Evolutionary conservation across 2,888 invertebrate genomes (phyloP).

Genomic region (Macrophya alboannulata): DNA sequence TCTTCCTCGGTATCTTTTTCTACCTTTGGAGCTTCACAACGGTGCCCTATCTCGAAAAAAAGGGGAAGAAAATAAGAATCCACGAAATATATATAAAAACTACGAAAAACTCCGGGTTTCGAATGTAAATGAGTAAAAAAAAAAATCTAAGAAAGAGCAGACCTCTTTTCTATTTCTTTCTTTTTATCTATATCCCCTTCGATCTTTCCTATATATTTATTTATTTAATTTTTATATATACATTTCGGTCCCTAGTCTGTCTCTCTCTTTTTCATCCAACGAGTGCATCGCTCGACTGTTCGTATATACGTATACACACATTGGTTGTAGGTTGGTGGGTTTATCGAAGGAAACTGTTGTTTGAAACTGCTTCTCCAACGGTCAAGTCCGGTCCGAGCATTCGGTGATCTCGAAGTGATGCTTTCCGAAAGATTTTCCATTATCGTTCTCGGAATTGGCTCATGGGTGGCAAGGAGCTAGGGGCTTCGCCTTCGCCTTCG

Average conservation of each 20-base stretch:
- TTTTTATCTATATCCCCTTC: neutral
- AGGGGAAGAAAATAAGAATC: too few species aligned
- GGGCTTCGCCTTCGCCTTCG: neutral
- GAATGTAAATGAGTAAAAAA: neutral
- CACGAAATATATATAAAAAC: neutral
- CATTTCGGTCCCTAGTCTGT: neutral
- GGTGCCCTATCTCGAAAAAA: neutral
- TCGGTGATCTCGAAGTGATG: constrained; percentile 54
- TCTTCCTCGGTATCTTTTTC: too few species aligned
- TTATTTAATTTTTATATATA: neutral
- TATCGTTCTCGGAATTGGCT: constrained; percentile 50
- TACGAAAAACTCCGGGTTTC: neutral
- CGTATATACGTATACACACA: neutral
- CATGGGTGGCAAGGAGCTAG: constrained; percentile 20
- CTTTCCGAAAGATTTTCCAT: constrained; percentile 53
- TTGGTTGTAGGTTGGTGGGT: neutral
- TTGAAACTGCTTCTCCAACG: constrained; percentile 43
- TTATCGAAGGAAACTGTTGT: constrained; percentile 46
- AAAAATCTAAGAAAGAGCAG: neutral
- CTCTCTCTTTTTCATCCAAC: constrained; percentile 25
- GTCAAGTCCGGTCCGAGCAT: constrained; percentile 22
- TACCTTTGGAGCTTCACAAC: neutral
- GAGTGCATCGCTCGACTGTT: constrained; percentile 16
- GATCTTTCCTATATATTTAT: constrained; percentile 11
- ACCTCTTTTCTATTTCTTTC: neutral